A percentile compares a stretch with the other conserved stretches of the same genome.
Conservation (phyloP, 1,140 invertebrate genomes). For the Apis dorsata region DNA sequence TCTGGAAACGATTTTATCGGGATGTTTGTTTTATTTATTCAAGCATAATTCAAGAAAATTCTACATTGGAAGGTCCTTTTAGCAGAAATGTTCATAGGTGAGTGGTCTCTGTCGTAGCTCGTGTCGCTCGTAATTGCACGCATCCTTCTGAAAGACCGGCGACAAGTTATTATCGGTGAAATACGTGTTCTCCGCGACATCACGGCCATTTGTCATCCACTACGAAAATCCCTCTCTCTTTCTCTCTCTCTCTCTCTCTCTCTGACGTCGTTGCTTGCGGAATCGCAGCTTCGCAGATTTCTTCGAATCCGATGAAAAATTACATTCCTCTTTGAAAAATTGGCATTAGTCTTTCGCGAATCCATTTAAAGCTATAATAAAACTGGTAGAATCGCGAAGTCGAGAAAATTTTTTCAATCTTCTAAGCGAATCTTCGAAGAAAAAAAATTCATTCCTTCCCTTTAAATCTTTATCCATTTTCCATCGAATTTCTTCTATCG, state of each 20-base stretch:
- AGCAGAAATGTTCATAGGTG: constrained; percentile 22
- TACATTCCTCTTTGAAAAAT: background rate
- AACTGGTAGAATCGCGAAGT: no score
- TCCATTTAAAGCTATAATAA: no score
- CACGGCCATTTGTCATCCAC: constrained; percentile 53
- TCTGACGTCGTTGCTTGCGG: constrained; percentile 45
- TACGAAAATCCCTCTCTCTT: constrained; percentile 50
- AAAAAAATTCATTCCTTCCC: no score
- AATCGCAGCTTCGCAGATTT: constrained; percentile 12
- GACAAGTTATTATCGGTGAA: constrained; percentile 61
- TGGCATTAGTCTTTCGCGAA: no score
- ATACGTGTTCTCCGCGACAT: constrained; percentile 38
- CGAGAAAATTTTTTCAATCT: no score
- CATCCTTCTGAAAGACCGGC: constrained; percentile 42
- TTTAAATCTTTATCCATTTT: no score
- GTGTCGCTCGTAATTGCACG: constrained; percentile 52
- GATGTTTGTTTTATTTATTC: background rate
- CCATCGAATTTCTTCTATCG: no score
- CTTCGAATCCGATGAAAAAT: constrained; percentile 23
- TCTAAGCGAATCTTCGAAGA: no score
- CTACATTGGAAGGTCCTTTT: constrained; percentile 7
- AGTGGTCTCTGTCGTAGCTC: constrained; percentile 43
- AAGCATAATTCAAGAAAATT: constrained; percentile 4
- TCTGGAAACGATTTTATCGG: background rate
- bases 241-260: constrained; percentile 41